Evolutionary conservation across 2,888 invertebrate species (phyloP), one percentile per base, ranked within the genome.

Genomic region (Balanococcus diminutus): DNA sequence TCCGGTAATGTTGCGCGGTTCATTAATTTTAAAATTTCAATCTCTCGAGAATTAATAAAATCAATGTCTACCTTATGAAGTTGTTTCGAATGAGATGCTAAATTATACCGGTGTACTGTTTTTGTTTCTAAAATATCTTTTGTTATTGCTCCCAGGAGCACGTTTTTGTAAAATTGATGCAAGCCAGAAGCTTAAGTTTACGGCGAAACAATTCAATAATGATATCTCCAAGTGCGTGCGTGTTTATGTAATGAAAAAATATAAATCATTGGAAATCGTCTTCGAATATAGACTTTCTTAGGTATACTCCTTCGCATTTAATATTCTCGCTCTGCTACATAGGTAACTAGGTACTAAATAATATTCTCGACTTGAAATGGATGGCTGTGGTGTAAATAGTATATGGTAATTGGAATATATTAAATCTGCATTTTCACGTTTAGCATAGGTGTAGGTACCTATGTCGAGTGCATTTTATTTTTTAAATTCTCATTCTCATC

Each of bases 1-100:
- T 79, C 19, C 28, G 75, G 31, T 36, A 79, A 79, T 79, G 19
- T 16, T 19, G 32, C 28, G 36, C 36, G 75, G 28, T 79, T 79
- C 75, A 79, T 79, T 79, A 79, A 36, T 79, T 79, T 79, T 32
- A 36, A 79, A 79, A 79, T 79, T 79, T 36, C 36, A 32, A 32
- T 36, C 75, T 36, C 75, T 79, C n/a, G 75, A 79, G 75, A 79
- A 79, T 79, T 25, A 28, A 36, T 79, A 79, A 79, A 79, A 79
- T 79, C 75, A 79, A 79, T 79, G 75, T 31, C 75, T 16, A 79
- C 75, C 36, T 36, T 79, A 36, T 79, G 19, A 79, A 9, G 36
- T 32, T 72, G 72, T 31, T 36, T 79, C 75, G 36, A 36, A 79
- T 79, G 36, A 79, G 36, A 79, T 79, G 75, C n/a, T 79, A 79